A percentile compares a stretch with the other conserved stretches of the same genome.
Conservation (phyloP, 2,113 vertebrate genomes). For the Aspiorhynchus laticeps region DNA sequence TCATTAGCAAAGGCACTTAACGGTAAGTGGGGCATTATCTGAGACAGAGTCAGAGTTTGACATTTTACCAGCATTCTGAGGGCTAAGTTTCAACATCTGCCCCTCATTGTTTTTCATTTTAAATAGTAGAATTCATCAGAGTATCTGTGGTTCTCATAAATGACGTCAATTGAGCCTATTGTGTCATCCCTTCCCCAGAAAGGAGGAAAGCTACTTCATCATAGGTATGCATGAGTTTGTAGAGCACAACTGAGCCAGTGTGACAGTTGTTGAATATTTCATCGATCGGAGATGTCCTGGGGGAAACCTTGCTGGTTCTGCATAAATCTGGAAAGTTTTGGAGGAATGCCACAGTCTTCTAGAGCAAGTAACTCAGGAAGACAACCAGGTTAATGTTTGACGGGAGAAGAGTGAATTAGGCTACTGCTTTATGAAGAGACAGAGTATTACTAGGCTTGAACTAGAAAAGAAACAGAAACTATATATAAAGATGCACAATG, state of each 20-base stretch:
- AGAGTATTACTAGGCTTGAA: neutral
- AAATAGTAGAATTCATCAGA: neutral
- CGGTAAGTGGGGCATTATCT: neutral
- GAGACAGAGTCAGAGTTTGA: neutral
- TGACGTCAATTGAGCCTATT: neutral
- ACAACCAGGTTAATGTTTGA: neutral
- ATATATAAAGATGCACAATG: neutral
- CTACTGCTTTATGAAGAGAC: neutral
- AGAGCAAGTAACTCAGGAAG: slow-evolving; percentile 3
- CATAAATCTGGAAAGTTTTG: slow-evolving; percentile 52
- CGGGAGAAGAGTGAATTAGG: neutral
- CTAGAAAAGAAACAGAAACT: neutral
- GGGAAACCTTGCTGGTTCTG: slow-evolving; percentile 44
- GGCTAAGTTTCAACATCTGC: neutral
- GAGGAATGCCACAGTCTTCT: slow-evolving; percentile 48
- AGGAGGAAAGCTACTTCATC: slow-evolving; percentile 51
- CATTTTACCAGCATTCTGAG: neutral
- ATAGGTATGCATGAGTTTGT: slow-evolving; percentile 60
- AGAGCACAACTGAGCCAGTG: slow-evolving; percentile 64
- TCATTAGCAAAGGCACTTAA: neutral
- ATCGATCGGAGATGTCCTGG: slow-evolving; percentile 58
- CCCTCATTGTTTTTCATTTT: neutral
- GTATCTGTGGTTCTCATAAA: neutral
- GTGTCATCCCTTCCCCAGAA: slow-evolving; percentile 53
- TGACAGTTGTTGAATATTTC: slow-evolving; percentile 78